phyloP scores from a whole-genome alignment of 2,888 invertebrate genomes.

The Polia nebulosa region DNA sequence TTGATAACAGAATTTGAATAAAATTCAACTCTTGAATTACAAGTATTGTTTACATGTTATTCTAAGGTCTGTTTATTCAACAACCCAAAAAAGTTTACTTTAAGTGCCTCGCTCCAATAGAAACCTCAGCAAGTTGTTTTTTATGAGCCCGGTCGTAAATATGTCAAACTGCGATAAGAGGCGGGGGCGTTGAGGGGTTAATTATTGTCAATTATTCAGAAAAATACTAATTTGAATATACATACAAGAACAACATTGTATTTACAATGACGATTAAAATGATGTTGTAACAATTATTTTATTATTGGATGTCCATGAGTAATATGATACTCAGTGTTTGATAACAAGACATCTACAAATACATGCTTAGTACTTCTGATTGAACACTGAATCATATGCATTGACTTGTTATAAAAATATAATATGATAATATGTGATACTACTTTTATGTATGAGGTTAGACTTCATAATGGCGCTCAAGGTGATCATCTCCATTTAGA shows the following conservation, averaged over 20 bases:
- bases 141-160: too few relatives aligned
- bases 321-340: slow-evolving; percentile 42
- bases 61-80: too few relatives aligned
- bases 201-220: background rate
- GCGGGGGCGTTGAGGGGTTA: too few relatives aligned
- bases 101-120: too few relatives aligned
- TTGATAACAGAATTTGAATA: too few relatives aligned
- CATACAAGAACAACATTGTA: slow-evolving; percentile 6
- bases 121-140: too few relatives aligned
- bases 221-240: background rate
- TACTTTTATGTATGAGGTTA: slow-evolving; percentile 5
- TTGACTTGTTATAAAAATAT: slow-evolving; percentile 28
- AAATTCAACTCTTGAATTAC: too few relatives aligned
- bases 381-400: slow-evolving; percentile 33
- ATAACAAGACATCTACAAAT: slow-evolving; percentile 41
- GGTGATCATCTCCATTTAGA: slow-evolving; percentile 43
- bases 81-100: too few relatives aligned
- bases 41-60: too few relatives aligned
- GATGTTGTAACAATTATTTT: slow-evolving; percentile 13
- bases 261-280: too few relatives aligned
- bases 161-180: too few relatives aligned
- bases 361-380: slow-evolving; percentile 27
- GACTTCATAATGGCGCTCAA: slow-evolving; percentile 32
- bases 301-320: slow-evolving; percentile 24
- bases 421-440: slow-evolving; percentile 3